Base-by-base conservation (phyloP, 2,113 vertebrate genomes). In the Brienomyrus longianalis region DNA sequence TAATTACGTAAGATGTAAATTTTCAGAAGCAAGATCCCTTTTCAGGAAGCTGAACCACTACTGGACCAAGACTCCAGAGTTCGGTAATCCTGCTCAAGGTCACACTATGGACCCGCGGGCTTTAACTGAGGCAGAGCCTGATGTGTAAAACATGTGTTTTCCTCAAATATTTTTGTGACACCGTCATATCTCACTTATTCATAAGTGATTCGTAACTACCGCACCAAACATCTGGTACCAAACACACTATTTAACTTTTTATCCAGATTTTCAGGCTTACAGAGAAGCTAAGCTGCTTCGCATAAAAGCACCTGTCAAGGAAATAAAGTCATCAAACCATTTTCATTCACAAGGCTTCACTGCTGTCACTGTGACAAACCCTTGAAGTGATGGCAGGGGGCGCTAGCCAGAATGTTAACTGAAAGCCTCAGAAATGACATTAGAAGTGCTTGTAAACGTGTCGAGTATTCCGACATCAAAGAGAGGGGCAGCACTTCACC, bases 381-480 rank as follows among this genome's bases (percentile, higher is more conserved):
- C 21, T n/a, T 35, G 15, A 52, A 87, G 15, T 87, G 9, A 39
- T 1, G 17, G 51, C 85, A 56, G 50, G 5, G 85, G 74, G 11
- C n/a, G 10, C 83, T 6, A 48, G 48, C 8, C 54, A 21, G 2
- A 86, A 54, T 39, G 54, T 56, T 56, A 86, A 39, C 84, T 8
- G 10, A 86, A 47, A 86, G 23, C 47, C 47, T 39, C 9, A 54
- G 21, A 51, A 45, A 23, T 47, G 9, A 21, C 7, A 8, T 0
- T 31, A 35, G 23, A 35, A 87, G 17, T 17, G 50, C 48, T 54
- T 54, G 23, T 21, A 87, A 56, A 83, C 51, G 51, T 27, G 52
- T 88, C 0, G 7, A 88, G 86, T 90, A 88, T 84, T 89, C 80
- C 59, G 91, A 90, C 90, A 91, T 93, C 91, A 92, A 92, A 92